phyloP scores from a whole-genome alignment of 2,888 invertebrate genomes.

The Halictus ligatus region DNA sequence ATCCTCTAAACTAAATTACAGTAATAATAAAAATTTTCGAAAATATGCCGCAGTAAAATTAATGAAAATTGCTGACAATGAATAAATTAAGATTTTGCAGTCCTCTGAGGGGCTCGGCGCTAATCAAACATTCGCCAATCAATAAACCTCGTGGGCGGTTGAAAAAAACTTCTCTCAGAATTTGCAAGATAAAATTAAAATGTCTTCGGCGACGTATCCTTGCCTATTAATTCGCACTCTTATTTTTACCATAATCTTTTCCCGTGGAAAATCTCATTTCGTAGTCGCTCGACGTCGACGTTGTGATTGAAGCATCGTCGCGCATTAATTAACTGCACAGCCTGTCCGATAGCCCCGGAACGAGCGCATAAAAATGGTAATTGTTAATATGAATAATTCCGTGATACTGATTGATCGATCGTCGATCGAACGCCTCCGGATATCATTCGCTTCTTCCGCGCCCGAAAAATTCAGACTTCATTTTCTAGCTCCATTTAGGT shows the following conservation, averaged over 20 bases:
- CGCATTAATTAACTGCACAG: conserved; percentile 29
- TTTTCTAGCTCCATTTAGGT: background rate
- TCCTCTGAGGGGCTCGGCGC: no score
- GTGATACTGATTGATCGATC: conserved; percentile 4
- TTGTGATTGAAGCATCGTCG: conserved; percentile 25
- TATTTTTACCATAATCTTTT: conserved; percentile 17
- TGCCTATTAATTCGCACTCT: background rate
- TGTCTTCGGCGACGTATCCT: background rate
- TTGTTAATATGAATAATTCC: conserved; percentile 45
- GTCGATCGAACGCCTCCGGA: background rate
- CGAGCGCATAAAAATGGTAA: conserved; percentile 47
- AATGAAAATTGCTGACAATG: background rate
- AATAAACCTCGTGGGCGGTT: background rate
- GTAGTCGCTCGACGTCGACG: conserved; percentile 14
- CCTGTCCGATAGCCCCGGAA: background rate
- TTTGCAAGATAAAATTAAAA: conserved; percentile 32
- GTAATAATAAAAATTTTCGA: no score
- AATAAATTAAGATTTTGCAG: no score
- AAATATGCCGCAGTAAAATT: background rate
- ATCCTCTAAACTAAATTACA: no score
- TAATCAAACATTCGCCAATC: background rate
- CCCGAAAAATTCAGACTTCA: background rate
- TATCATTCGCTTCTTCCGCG: background rate
- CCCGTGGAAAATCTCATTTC: conserved; percentile 15
- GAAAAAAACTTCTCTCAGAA: conserved; percentile 20